phyloP scores from a whole-genome alignment of 2,888 invertebrate genomes.

The Drosophila prolongata region DNA sequence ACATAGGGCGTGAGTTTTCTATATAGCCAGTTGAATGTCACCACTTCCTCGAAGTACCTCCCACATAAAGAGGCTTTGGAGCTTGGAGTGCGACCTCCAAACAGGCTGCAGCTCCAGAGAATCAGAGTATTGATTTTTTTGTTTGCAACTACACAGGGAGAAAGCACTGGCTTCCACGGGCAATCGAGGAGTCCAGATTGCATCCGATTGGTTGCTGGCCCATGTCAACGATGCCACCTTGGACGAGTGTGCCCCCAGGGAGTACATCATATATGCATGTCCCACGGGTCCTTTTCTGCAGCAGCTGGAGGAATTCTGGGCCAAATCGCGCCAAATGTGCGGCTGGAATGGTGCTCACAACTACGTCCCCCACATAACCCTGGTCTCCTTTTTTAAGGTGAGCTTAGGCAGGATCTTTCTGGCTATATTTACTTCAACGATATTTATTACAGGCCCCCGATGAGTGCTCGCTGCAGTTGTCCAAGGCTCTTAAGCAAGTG shows the following conservation, averaged over 20 bases:
- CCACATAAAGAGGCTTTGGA: neutral
- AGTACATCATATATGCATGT: constrained; percentile 94
- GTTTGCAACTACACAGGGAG: constrained; percentile 86
- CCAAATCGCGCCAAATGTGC: constrained; percentile 89
- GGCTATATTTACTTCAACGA: neutral
- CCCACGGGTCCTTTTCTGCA: constrained; percentile 89
- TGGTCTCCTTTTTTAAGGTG: constrained; percentile 95
- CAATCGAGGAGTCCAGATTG: constrained; percentile 93
- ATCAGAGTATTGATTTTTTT: constrained; percentile 63
- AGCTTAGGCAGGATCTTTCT: constrained; percentile 34
- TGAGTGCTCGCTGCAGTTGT: constrained; percentile 89
- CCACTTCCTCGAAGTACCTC: too few species aligned
- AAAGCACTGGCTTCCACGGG: constrained; percentile 96
- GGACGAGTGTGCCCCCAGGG: constrained; percentile 91
- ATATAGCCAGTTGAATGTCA: neutral
- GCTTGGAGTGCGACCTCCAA: neutral
- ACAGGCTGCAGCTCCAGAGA: neutral
- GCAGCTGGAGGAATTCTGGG: constrained; percentile 90
- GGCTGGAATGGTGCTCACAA: constrained; percentile 97
- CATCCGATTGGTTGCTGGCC: constrained; percentile 95
- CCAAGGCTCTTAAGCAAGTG: constrained; percentile 90
- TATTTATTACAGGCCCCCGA: constrained; percentile 88
- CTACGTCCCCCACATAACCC: constrained; percentile 94
- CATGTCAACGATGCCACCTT: constrained; percentile 94
- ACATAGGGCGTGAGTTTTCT: constrained; percentile 91